Evolutionary conservation across 1,140 invertebrate species (phyloP), one percentile per base, ranked within the genome.

Genomic region (Pachypsylla venusta): DNA sequence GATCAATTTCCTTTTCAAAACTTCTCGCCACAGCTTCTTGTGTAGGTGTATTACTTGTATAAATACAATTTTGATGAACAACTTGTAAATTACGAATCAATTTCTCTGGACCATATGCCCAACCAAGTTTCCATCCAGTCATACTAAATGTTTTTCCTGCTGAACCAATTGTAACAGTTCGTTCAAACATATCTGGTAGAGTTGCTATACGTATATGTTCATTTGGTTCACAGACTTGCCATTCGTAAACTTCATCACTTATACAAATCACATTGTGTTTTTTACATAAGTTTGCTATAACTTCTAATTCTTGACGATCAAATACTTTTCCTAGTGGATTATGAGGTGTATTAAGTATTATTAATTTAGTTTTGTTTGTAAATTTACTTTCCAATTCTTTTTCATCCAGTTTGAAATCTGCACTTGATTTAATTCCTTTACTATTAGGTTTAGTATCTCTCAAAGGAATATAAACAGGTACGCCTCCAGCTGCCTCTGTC

Each of bases 221-320:
- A 42, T 81, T 75, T 1, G 85, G 85, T 67, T 87, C 79, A 69
- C 89, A 98, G 19, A 93, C 85, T 65, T 99, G 80, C 89, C 93
- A 98, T 73, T 99, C 95, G 64, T 99, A 99, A 1, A 99, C 96
- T 73, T 99, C 96, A 74, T 99, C 95, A 5, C 90, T 85, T 20
- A 99, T 74, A 58, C 91, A 93, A 4, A 98, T 72, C 4, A 87
- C 83, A 71, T 99, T 85, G 78, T 91, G 84, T 70, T 98, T 93
- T 66, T 87, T 89, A 67, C 92, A 96, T 39, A 99, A 73, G 65
- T 83, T 68, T 75, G 71, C 93, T 65, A 99, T 90, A 56, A 83
- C 73, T 63, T 86, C 74, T 57, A 90, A 68, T 69, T 91, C 87
- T 12, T 80, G 69, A 1, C 70, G 63, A 1, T 76, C 81, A 65